Conservation (phyloP, 2,888 invertebrate species). For the Acanthosoma haemorrhoidale region DNA sequence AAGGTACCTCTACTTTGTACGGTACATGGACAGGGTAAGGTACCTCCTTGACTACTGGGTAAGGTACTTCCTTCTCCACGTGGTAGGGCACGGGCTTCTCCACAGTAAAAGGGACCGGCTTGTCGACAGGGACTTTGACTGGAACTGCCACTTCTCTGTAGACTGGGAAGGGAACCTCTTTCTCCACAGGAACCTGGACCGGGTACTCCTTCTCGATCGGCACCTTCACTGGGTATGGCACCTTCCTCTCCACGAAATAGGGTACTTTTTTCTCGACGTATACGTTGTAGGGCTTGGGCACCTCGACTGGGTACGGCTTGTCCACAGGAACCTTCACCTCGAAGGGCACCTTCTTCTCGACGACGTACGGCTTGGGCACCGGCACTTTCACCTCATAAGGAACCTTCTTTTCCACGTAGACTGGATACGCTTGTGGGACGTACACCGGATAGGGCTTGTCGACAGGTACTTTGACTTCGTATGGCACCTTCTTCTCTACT, state of each 20-base stretch:
- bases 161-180: conserved; percentile 1
- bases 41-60: background rate
- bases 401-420: conserved; percentile 65
- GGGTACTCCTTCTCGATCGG: conserved; percentile 41
- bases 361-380: conserved; percentile 51
- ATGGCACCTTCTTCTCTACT: background rate
- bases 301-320: conserved; percentile 42
- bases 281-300: conserved; percentile 71
- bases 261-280: conserved; percentile 68
- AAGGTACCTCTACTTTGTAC: background rate
- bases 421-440: conserved; percentile 66
- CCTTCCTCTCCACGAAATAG: conserved; percentile 46
- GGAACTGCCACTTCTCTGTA: background rate
- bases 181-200: conserved; percentile 33
- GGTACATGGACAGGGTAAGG: background rate
- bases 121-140: background rate
- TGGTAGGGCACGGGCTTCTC: background rate
- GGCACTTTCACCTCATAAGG: conserved; percentile 36
- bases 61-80: background rate
- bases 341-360: conserved; percentile 36
- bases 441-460: conserved; percentile 32
- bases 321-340: conserved; percentile 41
- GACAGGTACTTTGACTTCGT: background rate
- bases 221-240: conserved; percentile 36
- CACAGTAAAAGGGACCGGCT: background rate